phyloP scores from a whole-genome alignment of 92 coral and sea anemone genomes.

The Parazoanthus atlanticus region DNA sequence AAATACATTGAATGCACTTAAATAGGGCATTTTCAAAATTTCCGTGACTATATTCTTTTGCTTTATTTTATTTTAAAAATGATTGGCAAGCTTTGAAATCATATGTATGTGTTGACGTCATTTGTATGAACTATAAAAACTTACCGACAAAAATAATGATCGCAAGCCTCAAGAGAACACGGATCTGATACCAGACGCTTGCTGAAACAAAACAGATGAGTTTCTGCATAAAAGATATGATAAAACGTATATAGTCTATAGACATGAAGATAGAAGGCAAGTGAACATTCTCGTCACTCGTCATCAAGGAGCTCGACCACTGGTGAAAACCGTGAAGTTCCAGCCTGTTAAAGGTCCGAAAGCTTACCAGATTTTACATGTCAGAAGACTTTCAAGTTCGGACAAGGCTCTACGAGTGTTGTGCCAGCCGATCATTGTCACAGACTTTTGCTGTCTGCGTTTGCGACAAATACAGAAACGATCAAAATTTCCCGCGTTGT shows the following conservation, averaged over 20 bases:
- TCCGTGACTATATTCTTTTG: no score
- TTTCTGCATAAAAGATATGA: background rate
- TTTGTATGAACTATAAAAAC: constrained; percentile 16
- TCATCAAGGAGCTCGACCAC: background rate
- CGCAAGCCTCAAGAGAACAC: constrained; percentile 90
- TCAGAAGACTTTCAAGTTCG: constrained; percentile 73
- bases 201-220: constrained; percentile 50
- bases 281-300: no score
- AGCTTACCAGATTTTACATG: constrained; percentile 85
- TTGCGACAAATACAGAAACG: background rate
- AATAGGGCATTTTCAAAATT: no score
- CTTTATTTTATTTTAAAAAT: no score
- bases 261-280: no score
- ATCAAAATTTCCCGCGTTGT: constrained; percentile 74
- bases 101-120: background rate
- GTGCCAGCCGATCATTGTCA: constrained; percentile 71
- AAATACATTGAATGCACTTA: no score
- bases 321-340: background rate
- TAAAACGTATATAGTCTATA: background rate
- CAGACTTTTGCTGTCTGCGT: background rate
- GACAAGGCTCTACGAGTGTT: constrained; percentile 72
- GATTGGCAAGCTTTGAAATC: no score
- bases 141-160: constrained; percentile 94
- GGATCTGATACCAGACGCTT: constrained; percentile 77
- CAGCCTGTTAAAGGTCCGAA: background rate